Evolutionary conservation across 35 echinoderm and acorn worm genomes (phyloP), one percentile per base, ranked within the genome.

Genomic region (Heliocidaris erythrogramma): DNA sequence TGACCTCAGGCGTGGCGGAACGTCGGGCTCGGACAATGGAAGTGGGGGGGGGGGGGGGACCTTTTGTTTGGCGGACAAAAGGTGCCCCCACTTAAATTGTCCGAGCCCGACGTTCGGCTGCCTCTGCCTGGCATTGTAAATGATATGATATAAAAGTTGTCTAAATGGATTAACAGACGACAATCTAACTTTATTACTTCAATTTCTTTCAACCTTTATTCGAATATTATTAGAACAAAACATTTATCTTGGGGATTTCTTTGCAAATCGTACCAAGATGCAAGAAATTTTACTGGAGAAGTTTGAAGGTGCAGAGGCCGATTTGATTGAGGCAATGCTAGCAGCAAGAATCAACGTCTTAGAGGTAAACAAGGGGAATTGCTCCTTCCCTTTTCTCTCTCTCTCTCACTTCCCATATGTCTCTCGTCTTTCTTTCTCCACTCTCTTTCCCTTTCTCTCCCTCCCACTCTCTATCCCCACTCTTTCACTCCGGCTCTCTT

Each of bases 311-410:
- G 7, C 87, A 17, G 87, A 48, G 18, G 65, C 21, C n/a, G 87
- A 89, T 5, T 47, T 95, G 31, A 86, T 95, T 42, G 94, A 88
- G 32, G 31, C 85, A 0, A n/a, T 95, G 48, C 50, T 95, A 21
- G 42, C n/a, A 48, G 94, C 94, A 50, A 30, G 53, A 85, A 88
- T 95, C 49, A 48, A 95, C 86, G 84, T 95, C 48, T 53, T 87
- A 27, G 78, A 95, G 85, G 94, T 95, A 95, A 24, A 93, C 12
- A 30, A 9, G 31, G 42, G 5, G 49, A 48, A 48, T 1, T 48
- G 52, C 2, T 42, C 52, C 52, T 9, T 0, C 14, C 52, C 52
- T 12, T 56, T 14, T 12, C 10, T 12, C 13, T 56, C 9, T 78
- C 52, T 56, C 14, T 56, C 52, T 53, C 50, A 53, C 50, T 56